Percentiles rank a stretch among this genome's conserved stretches.
phyloP scores from a whole-genome alignment of 2,888 invertebrate species.

The Cataglyphis altisquamis region DNA sequence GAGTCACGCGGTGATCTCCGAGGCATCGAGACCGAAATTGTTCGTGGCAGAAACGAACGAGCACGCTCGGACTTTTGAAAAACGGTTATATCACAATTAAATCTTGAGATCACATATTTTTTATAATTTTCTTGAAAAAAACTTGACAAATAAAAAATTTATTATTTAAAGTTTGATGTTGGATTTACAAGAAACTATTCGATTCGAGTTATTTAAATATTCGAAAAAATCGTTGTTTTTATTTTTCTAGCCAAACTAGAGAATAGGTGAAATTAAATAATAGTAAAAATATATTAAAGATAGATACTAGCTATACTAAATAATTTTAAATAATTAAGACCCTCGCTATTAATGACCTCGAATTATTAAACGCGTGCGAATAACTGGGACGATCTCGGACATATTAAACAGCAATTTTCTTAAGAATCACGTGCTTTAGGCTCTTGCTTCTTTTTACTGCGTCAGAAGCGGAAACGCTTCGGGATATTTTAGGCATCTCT shows the following conservation, averaged over 20 bases:
- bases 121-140: not conserved
- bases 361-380: not conserved
- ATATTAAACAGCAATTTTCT: not conserved
- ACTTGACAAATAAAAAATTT: not conserved
- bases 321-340: not conserved
- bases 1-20: conserved; percentile 70
- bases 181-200: not conserved
- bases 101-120: not conserved
- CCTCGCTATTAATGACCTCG: not conserved
- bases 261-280: not conserved
- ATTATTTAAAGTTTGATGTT: not conserved
- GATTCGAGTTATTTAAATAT: not conserved
- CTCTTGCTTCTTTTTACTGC: not conserved
- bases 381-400: not conserved
- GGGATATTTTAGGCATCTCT: conserved; percentile 18
- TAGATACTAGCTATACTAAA: not conserved
- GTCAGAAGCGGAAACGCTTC: conserved; percentile 26
- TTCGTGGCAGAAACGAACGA: conserved; percentile 36
- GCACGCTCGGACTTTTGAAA: conserved; percentile 1
- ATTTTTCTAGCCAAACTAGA: not conserved
- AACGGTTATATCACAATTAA: not conserved
- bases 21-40: conserved; percentile 62
- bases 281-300: not conserved
- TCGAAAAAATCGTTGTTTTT: not conserved
- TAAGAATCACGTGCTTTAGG: not conserved